Evolutionary conservation across 2,888 invertebrate species (phyloP), one percentile per base, ranked within the genome.

Genomic region (Lepidonotus clava): DNA sequence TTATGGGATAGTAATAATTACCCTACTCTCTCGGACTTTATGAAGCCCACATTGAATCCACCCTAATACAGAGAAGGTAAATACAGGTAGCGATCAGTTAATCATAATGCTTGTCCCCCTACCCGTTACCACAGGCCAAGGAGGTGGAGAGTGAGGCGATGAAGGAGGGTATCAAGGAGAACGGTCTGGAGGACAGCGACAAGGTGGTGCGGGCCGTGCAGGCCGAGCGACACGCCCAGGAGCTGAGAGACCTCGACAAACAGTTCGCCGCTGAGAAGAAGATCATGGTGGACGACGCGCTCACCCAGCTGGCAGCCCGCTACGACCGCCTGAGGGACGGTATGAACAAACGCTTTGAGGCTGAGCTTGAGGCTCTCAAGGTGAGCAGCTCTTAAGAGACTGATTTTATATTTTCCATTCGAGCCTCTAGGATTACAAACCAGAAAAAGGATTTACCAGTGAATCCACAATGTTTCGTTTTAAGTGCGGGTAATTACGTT

Each of bases 141-240:
- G 91, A 91, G 67, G 92, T 90, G 6, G 93, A 93, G 86, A 86
- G 90, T 76, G 89, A 90, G 46, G 93, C 93, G 8, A 93, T 93
- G 34, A 89, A 88, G 56, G 92, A 92, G 83, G 93, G 93, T 21
- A 91, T 93, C 41, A 90, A 90, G 85, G 92, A 93, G 89, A 93
- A 93, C 87, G 93, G 93, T 0, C 88, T 89, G 32, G 93, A 93
- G 71, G 93, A 93, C 84, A 90, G 91, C 88, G 93, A 93, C 88
- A 92, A 92, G 86, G 93, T 93, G 21, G 90, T 93, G 21, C 89
- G 91, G 66, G 91, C 93, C 84, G 93, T 93, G 0, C 90, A 93
- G 83, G 92, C 93, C 32, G 90, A 91, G 71, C 89, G 93, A 87
- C 93, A 93, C 84, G 92, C 92, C 6, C 87, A 92, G 91, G 93